Conservation (phyloP, 2,113 vertebrate genomes). For the Pavo muticus region DNA sequence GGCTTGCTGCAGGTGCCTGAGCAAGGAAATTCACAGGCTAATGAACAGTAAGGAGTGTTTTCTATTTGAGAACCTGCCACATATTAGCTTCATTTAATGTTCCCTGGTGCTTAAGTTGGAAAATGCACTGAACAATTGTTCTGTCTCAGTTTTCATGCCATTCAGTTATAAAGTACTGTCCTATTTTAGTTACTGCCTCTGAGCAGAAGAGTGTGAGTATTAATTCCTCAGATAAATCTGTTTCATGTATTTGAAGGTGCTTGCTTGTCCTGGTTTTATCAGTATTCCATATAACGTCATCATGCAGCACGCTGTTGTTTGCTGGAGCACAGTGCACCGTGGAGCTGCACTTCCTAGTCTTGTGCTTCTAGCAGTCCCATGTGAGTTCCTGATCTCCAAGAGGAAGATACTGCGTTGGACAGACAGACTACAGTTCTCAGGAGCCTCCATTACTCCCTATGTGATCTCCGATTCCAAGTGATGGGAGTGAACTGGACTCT, state of each 20-base stretch:
- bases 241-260: neutral
- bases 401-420: no score
- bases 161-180: neutral
- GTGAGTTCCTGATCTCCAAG: no score
- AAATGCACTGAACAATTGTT: neutral
- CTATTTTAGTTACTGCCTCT: neutral
- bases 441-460: no score
- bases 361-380: no score
- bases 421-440: no score
- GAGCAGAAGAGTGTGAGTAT: neutral
- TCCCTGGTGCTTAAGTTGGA: neutral
- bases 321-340: no score
- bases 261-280: no score
- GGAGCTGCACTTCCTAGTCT: no score
- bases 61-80: neutral
- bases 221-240: neutral
- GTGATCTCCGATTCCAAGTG: no score
- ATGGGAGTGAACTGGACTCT: no score
- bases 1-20: neutral
- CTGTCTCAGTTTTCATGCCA: neutral
- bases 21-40: neutral
- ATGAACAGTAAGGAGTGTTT: neutral
- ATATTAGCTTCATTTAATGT: neutral
- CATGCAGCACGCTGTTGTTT: no score
- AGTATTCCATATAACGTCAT: no score